Conservation (phyloP, 2,113 vertebrate species). For the Bubo blakistoni region DNA sequence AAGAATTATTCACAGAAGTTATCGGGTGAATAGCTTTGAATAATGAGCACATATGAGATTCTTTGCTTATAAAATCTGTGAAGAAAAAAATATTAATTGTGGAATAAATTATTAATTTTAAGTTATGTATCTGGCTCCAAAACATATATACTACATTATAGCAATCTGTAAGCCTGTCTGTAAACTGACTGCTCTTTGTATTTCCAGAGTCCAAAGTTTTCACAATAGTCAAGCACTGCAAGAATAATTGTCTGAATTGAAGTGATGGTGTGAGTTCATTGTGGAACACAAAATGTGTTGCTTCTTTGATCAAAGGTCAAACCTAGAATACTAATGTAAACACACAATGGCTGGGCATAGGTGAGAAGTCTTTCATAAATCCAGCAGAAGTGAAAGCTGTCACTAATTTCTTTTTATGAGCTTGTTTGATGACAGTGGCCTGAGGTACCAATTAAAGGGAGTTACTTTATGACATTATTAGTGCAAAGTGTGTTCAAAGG, state of each 20-base stretch:
- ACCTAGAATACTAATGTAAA: background rate
- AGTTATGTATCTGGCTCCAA: background rate
- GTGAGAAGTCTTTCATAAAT: constrained; percentile 35
- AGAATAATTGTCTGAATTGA: background rate
- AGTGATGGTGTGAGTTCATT: background rate
- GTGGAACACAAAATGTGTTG: constrained; percentile 12
- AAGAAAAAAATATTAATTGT: background rate
- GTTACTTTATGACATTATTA: constrained; percentile 68
- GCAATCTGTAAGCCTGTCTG: background rate
- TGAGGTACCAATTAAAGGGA: constrained; percentile 70
- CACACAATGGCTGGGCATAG: background rate
- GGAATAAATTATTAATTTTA: background rate
- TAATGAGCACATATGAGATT: background rate
- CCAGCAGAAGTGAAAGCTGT: constrained; percentile 45
- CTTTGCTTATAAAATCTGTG: background rate
- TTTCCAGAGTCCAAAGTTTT: constrained; percentile 8
- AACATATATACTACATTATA: background rate
- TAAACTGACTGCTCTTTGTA: constrained; percentile 5
- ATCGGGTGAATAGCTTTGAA: constrained; percentile 21
- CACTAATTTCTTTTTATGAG: constrained; percentile 67
- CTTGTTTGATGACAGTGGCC: constrained; percentile 64
- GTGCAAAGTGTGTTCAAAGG: constrained; percentile 65
- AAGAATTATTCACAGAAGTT: constrained; percentile 51
- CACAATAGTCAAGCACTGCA: background rate
- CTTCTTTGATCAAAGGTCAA: constrained; percentile 29